Evolutionary conservation across 1,140 invertebrate genomes (phyloP).

Genomic region (Orius insidiosus): DNA sequence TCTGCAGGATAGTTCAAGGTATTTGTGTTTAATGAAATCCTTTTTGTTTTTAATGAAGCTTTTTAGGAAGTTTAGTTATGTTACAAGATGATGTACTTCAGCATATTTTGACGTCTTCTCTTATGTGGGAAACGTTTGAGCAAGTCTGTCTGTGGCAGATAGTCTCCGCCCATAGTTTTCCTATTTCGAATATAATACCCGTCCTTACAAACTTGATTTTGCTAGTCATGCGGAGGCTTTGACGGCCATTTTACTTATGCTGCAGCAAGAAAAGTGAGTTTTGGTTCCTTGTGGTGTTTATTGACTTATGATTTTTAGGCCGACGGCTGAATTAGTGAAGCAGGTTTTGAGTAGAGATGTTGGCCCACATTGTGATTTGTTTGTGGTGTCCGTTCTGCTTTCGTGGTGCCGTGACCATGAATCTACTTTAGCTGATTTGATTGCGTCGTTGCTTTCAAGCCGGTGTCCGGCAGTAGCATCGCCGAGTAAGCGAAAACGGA

Average conservation of each 20-base stretch:
- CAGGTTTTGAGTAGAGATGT: slow-evolving; percentile 64
- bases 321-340: slow-evolving; percentile 66
- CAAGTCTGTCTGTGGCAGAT: slow-evolving; percentile 94
- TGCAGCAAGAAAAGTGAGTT: slow-evolving; percentile 74
- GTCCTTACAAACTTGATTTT: slow-evolving; percentile 79
- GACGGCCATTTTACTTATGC: slow-evolving; percentile 72
- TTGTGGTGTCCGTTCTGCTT: slow-evolving; percentile 74
- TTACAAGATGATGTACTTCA: slow-evolving; percentile 57
- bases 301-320: slow-evolving; percentile 33
- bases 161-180: slow-evolving; percentile 78
- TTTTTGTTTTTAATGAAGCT: too few species aligned
- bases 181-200: slow-evolving; percentile 73
- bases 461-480: slow-evolving; percentile 61
- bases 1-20: slow-evolving; percentile 80
- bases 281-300: neutral
- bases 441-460: slow-evolving; percentile 56
- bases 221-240: slow-evolving; percentile 79
- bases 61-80: slow-evolving; percentile 39
- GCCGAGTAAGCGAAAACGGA: slow-evolving; percentile 78
- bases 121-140: slow-evolving; percentile 92
- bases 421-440: slow-evolving; percentile 70
- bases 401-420: slow-evolving; percentile 86
- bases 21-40: slow-evolving; percentile 31
- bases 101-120: slow-evolving; percentile 55
- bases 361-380: slow-evolving; percentile 49